A percentile compares a stretch with the other conserved stretches of the same genome.
Conservation (phyloP, 2,888 invertebrate species). For the Pristionchus mayeri region DNA sequence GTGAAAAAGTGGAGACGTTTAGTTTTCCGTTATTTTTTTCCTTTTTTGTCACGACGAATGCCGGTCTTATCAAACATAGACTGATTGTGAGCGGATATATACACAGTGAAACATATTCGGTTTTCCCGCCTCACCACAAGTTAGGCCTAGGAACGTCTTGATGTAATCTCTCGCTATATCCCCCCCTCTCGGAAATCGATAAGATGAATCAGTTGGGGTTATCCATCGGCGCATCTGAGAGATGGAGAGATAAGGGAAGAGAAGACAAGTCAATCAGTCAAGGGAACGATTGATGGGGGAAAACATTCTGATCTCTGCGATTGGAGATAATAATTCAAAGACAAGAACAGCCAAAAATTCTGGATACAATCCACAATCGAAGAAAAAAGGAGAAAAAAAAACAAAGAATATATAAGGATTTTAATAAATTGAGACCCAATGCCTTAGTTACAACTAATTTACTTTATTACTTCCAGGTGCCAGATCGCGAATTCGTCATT, state of each 20-base stretch:
- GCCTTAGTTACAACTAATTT: neutral
- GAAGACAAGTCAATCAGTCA: constrained; percentile 20
- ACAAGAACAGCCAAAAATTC: no score
- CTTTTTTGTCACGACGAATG: neutral
- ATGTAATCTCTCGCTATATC: neutral
- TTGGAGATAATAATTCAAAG: neutral
- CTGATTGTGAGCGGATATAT: neutral
- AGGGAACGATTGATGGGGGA: neutral
- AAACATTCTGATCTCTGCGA: constrained; percentile 17
- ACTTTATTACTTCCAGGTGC: constrained; percentile 63
- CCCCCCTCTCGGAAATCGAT: constrained; percentile 4
- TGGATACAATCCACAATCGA: no score
- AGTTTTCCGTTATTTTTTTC: neutral
- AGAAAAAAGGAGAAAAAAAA: no score
- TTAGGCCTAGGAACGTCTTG: no score
- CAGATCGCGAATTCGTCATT: constrained; percentile 74
- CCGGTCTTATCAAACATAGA: neutral
- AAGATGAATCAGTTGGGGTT: constrained; percentile 9
- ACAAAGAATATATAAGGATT: no score
- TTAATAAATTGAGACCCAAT: no score
- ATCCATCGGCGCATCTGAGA: constrained; percentile 19
- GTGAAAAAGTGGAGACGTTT: no score
- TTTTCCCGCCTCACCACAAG: neutral
- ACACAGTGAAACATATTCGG: neutral
- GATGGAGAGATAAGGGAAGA: neutral